phyloP scores from a whole-genome alignment of 2,888 invertebrate species.

The Polydrusus cervinus region DNA sequence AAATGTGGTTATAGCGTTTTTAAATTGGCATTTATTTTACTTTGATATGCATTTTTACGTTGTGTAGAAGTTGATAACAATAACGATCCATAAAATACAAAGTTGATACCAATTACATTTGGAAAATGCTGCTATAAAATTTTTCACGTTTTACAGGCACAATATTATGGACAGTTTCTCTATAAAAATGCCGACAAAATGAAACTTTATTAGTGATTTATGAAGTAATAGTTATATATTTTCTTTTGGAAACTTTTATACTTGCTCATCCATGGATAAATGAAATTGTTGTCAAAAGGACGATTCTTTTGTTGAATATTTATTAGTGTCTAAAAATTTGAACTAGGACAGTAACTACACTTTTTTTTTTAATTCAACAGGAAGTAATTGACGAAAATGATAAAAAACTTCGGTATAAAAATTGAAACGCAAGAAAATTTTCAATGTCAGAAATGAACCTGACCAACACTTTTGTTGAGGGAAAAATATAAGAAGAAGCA shows the following conservation, averaged over 20 bases:
- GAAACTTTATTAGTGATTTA: slow-evolving; percentile 43
- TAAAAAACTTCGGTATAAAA: too few relatives aligned
- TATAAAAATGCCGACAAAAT: slow-evolving; percentile 42
- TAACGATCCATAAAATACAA: slow-evolving; percentile 51
- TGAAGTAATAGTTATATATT: slow-evolving; percentile 23
- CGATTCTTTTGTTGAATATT: too few relatives aligned
- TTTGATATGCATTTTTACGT: slow-evolving; percentile 42
- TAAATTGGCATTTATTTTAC: slow-evolving; percentile 3
- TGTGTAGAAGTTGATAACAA: slow-evolving; percentile 42
- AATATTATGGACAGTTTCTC: slow-evolving; percentile 46
- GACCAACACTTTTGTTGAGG: too few relatives aligned
- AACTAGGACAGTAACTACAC: too few relatives aligned
- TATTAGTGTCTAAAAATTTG: too few relatives aligned
- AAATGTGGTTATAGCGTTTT: background rate
- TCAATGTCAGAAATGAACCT: too few relatives aligned
- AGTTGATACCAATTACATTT: slow-evolving; percentile 52
- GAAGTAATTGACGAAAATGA: too few relatives aligned
- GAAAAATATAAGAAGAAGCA: too few relatives aligned
- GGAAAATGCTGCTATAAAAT: slow-evolving; percentile 45
- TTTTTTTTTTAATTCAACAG: too few relatives aligned
- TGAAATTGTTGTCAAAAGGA: too few relatives aligned
- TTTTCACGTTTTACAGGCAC: slow-evolving; percentile 43
- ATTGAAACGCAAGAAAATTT: too few relatives aligned
- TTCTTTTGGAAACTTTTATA: background rate
- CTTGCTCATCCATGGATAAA: background rate